Evolutionary conservation across 2,888 invertebrate species (phyloP).

Genomic region (Aproaerema taeniolella): DNA sequence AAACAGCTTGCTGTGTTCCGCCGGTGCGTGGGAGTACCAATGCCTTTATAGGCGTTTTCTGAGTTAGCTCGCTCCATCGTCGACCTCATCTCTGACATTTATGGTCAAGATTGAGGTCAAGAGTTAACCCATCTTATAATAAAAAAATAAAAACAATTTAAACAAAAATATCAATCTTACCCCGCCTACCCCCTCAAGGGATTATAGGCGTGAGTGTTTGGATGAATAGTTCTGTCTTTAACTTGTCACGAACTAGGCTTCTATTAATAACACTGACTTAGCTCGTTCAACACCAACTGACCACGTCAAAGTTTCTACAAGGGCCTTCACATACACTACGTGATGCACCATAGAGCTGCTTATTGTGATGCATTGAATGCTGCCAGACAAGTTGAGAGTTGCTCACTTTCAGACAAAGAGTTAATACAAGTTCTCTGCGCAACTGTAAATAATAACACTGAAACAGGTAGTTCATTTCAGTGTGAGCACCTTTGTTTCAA

Average conservation of each 20-base stretch:
- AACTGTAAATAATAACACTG: slow-evolving; percentile 11
- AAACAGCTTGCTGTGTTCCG: too few relatives aligned
- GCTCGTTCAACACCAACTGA: not conserved
- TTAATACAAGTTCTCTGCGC: slow-evolving; percentile 13
- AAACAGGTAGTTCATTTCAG: not conserved
- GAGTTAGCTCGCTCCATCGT: too few relatives aligned
- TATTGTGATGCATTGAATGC: slow-evolving; percentile 19
- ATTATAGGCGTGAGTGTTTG: too few relatives aligned
- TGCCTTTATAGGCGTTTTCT: too few relatives aligned
- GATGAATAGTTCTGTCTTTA: too few relatives aligned
- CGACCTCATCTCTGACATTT: too few relatives aligned
- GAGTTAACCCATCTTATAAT: too few relatives aligned
- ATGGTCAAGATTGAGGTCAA: too few relatives aligned
- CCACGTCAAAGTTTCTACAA: not conserved
- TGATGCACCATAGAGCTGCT: slow-evolving; percentile 7
- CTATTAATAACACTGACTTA: not conserved
- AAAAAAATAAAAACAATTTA: too few relatives aligned
- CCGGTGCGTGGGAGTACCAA: too few relatives aligned
- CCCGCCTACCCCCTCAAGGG: too few relatives aligned
- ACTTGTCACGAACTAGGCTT: not conserved
- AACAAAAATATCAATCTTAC: too few relatives aligned
- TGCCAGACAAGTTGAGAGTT: slow-evolving; percentile 12
- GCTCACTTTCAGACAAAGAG: slow-evolving; percentile 13
- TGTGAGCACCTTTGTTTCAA: not conserved
- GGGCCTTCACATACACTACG: not conserved